These are phyloP conservation scores for Enhydra lutris DNA, from an alignment of 2,113 vertebrate genomes.

Conservation along the genomic window DNA sequence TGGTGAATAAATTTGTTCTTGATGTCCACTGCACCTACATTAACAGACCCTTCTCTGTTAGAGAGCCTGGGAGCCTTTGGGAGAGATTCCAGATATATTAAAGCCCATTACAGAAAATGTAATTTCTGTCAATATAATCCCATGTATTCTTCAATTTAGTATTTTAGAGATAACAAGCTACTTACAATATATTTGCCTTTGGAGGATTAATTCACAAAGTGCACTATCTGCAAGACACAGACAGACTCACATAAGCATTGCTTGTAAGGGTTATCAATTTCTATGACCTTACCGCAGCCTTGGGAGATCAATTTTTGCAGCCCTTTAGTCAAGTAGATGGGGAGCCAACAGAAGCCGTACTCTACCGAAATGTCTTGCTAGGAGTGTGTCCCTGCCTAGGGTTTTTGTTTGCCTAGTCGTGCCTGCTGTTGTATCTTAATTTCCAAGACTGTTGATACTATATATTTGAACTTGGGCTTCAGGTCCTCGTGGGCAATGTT, in stretches of 20 bases:
- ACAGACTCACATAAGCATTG: conserved; percentile 85
- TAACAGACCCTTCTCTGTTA: conserved; percentile 83
- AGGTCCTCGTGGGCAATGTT: neutral
- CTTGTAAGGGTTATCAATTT: conserved; percentile 95
- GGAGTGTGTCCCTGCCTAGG: neutral
- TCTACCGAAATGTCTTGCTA: conserved; percentile 4
- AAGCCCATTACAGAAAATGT: conserved; percentile 93
- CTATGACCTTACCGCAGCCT: conserved; percentile 88
- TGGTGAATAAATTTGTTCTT: conserved; percentile 87
- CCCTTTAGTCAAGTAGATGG: conserved; percentile 80
- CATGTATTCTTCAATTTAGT: conserved; percentile 94
- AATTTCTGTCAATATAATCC: conserved; percentile 97
- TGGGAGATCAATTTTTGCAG: conserved; percentile 89
- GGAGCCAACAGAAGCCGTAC: conserved; percentile 62
- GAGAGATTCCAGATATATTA: conserved; percentile 91
- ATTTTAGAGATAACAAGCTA: conserved; percentile 91
- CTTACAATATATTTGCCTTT: conserved; percentile 94
- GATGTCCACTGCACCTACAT: conserved; percentile 84
- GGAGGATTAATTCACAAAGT: conserved; percentile 94
- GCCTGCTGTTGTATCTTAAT: neutral
- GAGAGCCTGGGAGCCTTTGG: conserved; percentile 79
- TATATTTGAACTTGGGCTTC: neutral
- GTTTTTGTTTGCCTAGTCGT: conserved; percentile 23
- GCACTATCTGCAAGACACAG: conserved; percentile 85
- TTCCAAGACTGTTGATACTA: neutral